phyloP scores from a whole-genome alignment of 1,140 invertebrate genomes.

The Chlorops oryzae region DNA sequence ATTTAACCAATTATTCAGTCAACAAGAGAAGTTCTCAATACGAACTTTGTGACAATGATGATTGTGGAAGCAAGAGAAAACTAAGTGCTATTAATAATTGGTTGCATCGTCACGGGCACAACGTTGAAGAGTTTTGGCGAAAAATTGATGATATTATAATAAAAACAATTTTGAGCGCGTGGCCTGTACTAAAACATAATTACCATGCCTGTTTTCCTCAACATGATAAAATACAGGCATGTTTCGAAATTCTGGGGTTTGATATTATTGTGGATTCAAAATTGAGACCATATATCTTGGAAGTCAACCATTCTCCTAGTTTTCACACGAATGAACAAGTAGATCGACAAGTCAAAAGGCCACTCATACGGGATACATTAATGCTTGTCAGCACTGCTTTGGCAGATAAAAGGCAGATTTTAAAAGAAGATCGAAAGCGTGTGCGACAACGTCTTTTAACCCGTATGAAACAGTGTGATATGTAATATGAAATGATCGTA shows the following conservation, averaged over 20 bases:
- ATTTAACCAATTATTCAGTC: conserved; percentile 94
- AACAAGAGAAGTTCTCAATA: conserved; percentile 86
- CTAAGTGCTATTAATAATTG: conserved; percentile 75
- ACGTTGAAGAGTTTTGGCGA: conserved; percentile 70
- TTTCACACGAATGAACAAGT: conserved; percentile 79
- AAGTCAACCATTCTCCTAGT: conserved; percentile 89
- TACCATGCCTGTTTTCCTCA: conserved; percentile 82
- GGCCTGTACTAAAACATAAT: conserved; percentile 78
- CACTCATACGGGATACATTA: conserved; percentile 74
- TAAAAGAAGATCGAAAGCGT: conserved; percentile 64
- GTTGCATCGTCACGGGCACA: conserved; percentile 61
- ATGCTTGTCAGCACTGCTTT: conserved; percentile 74
- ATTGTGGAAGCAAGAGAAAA: conserved; percentile 78
- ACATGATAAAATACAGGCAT: conserved; percentile 75
- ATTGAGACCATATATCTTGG: conserved; percentile 77
- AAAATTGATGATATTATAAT: conserved; percentile 84
- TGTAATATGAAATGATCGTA: too few species aligned
- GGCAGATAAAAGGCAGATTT: conserved; percentile 68
- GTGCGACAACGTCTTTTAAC: conserved; percentile 61
- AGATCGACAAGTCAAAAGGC: conserved; percentile 78
- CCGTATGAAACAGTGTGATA: conserved; percentile 21
- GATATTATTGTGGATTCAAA: conserved; percentile 81
- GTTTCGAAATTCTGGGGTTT: conserved; percentile 84
- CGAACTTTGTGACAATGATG: conserved; percentile 52
- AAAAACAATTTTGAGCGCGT: conserved; percentile 80